Base-by-base conservation (phyloP, 2,113 vertebrate species). In the Colossoma macropomum region DNA sequence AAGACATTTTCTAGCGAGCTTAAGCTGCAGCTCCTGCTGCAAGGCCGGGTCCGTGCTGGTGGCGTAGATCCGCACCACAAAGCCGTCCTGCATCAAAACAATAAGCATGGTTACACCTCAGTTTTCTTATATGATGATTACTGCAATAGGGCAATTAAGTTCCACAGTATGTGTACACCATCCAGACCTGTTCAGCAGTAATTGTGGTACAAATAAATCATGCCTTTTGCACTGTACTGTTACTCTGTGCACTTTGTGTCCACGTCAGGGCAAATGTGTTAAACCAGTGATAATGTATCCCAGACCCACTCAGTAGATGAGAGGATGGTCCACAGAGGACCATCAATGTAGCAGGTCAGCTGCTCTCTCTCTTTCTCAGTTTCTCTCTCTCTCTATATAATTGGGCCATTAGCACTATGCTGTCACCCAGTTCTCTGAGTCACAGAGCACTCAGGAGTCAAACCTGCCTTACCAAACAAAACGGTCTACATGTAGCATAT, bases 21-120 rank as follows among this genome's bases (percentile, higher is more conserved):
- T 99, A 74, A 99, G 96, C 89, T 99, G 98, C 83, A 99, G 94
- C 89, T 99, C 98, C 91, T 99, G 98, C 88, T 99, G 98, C 84
- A 99, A 90, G 41, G 96, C 96, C n/a, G 97, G 97, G 88, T 99
- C 97, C 74, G 96, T 96, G 89, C 96, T 98, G 28, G 97, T 97
- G 48, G 97, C 96, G 89, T 98, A 99, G 95, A 99, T 99, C 90
- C 97, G 94, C 87, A 99, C 98, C 89, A 99, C 98, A 90, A 99
- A 99, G 69, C 98, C 98, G 85, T 99, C 98, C 98, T 99, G 91
- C 34, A 75, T 78, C 77, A 75, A 71, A 21, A 6, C 6, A 75
- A 45, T 48, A 11, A 69, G 54, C 17, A 77, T 16, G 41, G 52
- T 38, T 4, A 54, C 72, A 30, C 17, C 16, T 25, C 28, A 17